Conservation (phyloP, 2,888 invertebrate species). For the Dyspetes luteomarginatus region DNA sequence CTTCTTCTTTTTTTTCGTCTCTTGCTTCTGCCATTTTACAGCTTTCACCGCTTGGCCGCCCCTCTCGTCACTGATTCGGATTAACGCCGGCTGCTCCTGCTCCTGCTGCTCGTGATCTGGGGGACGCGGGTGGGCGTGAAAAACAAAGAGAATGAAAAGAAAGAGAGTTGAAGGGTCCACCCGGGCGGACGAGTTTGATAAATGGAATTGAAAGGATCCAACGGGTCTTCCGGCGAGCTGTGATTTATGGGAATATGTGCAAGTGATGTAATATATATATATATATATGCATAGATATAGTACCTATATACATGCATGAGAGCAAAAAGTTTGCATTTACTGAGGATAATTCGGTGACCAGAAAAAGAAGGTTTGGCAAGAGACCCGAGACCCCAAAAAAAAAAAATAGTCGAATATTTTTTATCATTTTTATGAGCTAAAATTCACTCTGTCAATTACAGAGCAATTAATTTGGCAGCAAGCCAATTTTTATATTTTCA, state of each 20-base stretch:
- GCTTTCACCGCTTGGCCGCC: conserved; percentile 54
- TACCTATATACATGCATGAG: conserved; percentile 12
- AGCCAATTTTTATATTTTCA: not conserved
- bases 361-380: conserved; percentile 51
- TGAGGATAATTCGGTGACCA: conserved; percentile 30
- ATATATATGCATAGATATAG: conserved; percentile 25
- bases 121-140: conserved; percentile 63
- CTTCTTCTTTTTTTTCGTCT: conserved; percentile 9
- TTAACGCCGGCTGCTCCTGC: conserved; percentile 45
- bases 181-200: conserved; percentile 63
- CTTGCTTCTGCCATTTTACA: conserved; percentile 48
- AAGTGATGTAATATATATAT: conserved; percentile 55
- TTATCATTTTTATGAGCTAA: conserved; percentile 4
- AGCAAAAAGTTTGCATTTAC: conserved; percentile 22
- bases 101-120: conserved; percentile 40
- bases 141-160: conserved; percentile 27
- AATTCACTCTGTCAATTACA: conserved; percentile 33
- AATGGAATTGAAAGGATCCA: conserved; percentile 66
- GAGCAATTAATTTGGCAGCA: conserved; percentile 26
- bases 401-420: conserved; percentile 25
- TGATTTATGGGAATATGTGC: conserved; percentile 60
- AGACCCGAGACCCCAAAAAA: conserved; percentile 3
- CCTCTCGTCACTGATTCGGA: conserved; percentile 52
- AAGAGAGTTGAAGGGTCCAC: conserved; percentile 46
- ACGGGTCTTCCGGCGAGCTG: conserved; percentile 54